Base-by-base conservation (phyloP, 2,888 invertebrate species). In the Oligia fasciuncula region DNA sequence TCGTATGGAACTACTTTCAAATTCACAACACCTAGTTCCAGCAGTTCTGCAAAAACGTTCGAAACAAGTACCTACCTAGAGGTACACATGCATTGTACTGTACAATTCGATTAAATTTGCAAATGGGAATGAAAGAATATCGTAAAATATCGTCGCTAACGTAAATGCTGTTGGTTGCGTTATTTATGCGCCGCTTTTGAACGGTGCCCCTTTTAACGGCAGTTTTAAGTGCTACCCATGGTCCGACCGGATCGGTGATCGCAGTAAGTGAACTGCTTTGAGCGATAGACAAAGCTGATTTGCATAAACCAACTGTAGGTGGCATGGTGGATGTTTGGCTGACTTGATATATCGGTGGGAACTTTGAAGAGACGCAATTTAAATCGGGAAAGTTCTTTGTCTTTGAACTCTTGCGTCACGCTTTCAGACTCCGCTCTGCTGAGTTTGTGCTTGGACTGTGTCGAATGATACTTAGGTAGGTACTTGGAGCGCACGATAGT, bases 121-220 rank as follows among this genome's bases (percentile, higher is more conserved):
- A 89, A 90, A 91, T 87, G 88, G 85, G 85, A 91, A 90, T 93
- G 93, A 95, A 94, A 94, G 94, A 93, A 95, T 94, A 94, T 93
- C 92, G 94, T 94, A 93, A 95, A 95, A 95, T 94, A 94, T 93
- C 93, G 94, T 94, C 93, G 92, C 91, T 90, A 92, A 92, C 92
- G 94, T 95, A 95, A 95, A 95, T 93, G 94, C 94, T 92, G 91
- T 91, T 93, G 91, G 91, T 90, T 91, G 92, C 91, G 95, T 95
- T 96, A 96, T 96, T 95, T 96, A 95, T 96, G 95, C 93, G 94
- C 90, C 90, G 94, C 95, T 94, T 96, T 95, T 95, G 94, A 95
- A 94, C 92, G 93, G 74, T 92, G 91, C 92, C 94, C 94, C 94
- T 95, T 95, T 96, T 95, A 96, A 95, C 94, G 94, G 94, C 94